Evolutionary conservation across 2,888 invertebrate species (phyloP).

Genomic region (Nemotelus nigrinus): DNA sequence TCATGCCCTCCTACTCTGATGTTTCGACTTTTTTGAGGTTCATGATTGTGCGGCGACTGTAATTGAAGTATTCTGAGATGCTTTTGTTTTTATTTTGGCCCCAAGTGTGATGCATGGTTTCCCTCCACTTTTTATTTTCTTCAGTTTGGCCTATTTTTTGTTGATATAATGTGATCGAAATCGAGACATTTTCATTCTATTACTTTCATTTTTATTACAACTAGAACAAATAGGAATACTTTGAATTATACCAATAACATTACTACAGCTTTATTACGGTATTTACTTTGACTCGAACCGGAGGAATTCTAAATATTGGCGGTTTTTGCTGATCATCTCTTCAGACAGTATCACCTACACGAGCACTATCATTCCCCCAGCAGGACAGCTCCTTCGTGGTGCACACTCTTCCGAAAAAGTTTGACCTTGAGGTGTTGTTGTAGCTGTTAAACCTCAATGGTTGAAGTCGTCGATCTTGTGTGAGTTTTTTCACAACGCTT

Average conservation of each 20-base stretch:
- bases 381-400: neutral
- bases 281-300: slow-evolving; percentile 15
- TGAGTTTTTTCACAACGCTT: slow-evolving; percentile 65
- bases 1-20: neutral
- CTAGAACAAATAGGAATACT: neutral
- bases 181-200: slow-evolving; percentile 9
- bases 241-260: neutral
- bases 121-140: neutral
- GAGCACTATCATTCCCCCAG: neutral
- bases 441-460: neutral
- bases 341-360: neutral
- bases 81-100: neutral
- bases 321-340: slow-evolving; percentile 12
- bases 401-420: too few species aligned
- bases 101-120: neutral
- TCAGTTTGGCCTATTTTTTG: neutral
- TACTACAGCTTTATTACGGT: slow-evolving; percentile 31
- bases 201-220: slow-evolving; percentile 10
- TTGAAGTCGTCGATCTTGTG: neutral
- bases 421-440: neutral
- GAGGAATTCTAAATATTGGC: slow-evolving; percentile 7
- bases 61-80: neutral
- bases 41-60: neutral
- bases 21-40: neutral
- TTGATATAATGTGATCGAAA: slow-evolving; percentile 19